These are phyloP conservation scores for Pterobdella sp. DNA, from an alignment of 2,888 invertebrate species.

Conservation along the genomic window DNA sequence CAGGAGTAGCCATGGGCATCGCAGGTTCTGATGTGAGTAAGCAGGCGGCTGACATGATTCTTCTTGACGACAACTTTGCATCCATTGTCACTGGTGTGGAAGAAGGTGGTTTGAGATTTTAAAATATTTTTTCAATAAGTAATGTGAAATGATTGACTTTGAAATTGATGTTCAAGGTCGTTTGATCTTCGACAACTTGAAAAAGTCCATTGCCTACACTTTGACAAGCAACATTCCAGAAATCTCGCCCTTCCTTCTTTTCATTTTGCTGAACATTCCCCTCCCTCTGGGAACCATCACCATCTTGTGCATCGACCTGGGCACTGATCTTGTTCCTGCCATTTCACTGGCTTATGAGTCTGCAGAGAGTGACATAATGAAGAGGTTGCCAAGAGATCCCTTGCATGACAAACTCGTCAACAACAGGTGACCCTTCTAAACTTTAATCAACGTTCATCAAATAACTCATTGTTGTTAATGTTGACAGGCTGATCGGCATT, in stretches of 20 bases:
- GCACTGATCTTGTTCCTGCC: conserved; percentile 53
- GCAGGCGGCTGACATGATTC: conserved; percentile 43
- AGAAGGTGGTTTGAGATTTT: conserved; percentile 40
- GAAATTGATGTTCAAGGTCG: too few species aligned
- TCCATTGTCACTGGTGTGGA: conserved; percentile 43
- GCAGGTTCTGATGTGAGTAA: conserved; percentile 41
- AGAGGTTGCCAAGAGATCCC: conserved; percentile 78
- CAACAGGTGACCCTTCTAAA: conserved; percentile 55
- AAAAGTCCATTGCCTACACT: conserved; percentile 93
- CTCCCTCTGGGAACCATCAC: conserved; percentile 89
- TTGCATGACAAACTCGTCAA: conserved; percentile 79
- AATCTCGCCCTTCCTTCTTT: conserved; percentile 90
- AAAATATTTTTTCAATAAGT: neutral
- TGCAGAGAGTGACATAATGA: conserved; percentile 86
- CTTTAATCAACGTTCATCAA: neutral
- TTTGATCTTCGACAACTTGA: conserved; percentile 89
- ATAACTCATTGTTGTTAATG: conserved; percentile 47
- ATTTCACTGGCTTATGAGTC: conserved; percentile 82
- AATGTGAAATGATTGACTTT: too few species aligned
- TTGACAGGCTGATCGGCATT: conserved; percentile 74
- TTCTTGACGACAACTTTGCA: conserved; percentile 42
- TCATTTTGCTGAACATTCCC: conserved; percentile 87
- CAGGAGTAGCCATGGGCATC: conserved; percentile 41
- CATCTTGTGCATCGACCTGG: conserved; percentile 89
- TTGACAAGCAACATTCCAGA: conserved; percentile 93